Percentiles rank a stretch among this genome's conserved stretches.
phyloP scores from a whole-genome alignment of 2,113 vertebrate genomes.

The Sinocyclocheilus grahami region DNA sequence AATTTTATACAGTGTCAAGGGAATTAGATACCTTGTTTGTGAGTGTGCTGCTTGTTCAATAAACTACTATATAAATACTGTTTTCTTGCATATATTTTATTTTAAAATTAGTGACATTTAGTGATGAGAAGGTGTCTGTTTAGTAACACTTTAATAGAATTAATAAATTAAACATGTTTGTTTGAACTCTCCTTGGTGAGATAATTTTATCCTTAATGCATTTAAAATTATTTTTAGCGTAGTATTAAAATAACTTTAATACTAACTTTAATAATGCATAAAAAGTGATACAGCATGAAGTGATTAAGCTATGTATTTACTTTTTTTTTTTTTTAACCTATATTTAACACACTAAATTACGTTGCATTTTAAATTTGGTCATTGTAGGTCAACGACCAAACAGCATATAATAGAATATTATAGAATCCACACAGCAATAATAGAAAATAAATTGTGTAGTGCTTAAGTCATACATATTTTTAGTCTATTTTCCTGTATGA shows the following conservation, averaged over 20 bases:
- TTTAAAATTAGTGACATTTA: not conserved
- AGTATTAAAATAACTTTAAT: too few species aligned
- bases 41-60: slow-evolving; percentile 40
- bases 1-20: slow-evolving; percentile 37
- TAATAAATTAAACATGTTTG: too few species aligned
- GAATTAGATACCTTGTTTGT: slow-evolving; percentile 9
- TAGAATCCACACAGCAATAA: not conserved
- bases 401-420: too few species aligned
- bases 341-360: too few species aligned
- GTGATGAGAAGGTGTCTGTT: not conserved
- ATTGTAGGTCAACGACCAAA: too few species aligned
- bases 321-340: too few species aligned
- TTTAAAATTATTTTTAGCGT: too few species aligned
- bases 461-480: slow-evolving; percentile 1
- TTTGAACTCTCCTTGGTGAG: too few species aligned
- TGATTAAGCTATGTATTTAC: too few species aligned
- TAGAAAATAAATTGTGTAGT: not conserved
- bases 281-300: too few species aligned
- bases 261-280: too few species aligned
- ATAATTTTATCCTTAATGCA: too few species aligned
- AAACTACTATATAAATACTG: not conserved
- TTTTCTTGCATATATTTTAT: not conserved
- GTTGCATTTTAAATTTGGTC: not conserved
- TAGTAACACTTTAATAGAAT: not conserved
- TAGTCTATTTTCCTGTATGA: not conserved